These are phyloP conservation scores for Nipponia nippon DNA, from an alignment of 2,113 vertebrate species.

Conservation along the genomic window DNA sequence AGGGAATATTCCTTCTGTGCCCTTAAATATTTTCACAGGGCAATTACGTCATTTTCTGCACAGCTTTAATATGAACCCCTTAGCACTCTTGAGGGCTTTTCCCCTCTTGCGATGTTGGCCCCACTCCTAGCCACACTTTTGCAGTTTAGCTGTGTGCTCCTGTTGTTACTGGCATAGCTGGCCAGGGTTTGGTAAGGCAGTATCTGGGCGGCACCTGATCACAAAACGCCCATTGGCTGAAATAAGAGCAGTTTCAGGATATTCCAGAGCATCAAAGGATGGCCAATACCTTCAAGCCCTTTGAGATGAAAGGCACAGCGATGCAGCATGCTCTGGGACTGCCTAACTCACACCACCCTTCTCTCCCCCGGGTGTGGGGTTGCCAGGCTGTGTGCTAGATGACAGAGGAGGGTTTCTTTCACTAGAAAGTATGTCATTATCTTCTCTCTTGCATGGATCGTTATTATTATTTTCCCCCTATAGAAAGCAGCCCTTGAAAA, in stretches of 20 bases:
- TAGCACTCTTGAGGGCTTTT: background rate
- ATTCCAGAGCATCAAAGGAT: background rate
- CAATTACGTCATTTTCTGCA: background rate
- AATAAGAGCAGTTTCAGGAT: background rate
- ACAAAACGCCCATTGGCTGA: accelerated
- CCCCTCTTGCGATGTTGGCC: background rate
- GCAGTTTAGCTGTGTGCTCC: background rate
- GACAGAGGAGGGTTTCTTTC: background rate
- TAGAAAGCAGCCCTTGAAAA: background rate
- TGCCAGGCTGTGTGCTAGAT: background rate
- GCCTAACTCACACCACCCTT: background rate
- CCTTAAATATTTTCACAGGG: background rate
- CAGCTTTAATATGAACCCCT: background rate
- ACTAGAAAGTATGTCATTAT: background rate
- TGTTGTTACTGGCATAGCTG: background rate
- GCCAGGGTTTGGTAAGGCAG: background rate
- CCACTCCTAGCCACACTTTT: background rate
- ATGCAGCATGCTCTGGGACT: background rate
- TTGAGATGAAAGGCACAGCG: background rate
- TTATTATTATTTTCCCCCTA: background rate
- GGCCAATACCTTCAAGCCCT: background rate
- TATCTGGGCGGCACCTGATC: background rate
- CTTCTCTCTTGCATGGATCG: background rate
- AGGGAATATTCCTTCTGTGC: background rate
- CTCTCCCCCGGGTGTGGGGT: background rate